These are phyloP conservation scores for Epinotia bilunana DNA, from an alignment of 2,888 invertebrate species.

Conservation along the genomic window DNA sequence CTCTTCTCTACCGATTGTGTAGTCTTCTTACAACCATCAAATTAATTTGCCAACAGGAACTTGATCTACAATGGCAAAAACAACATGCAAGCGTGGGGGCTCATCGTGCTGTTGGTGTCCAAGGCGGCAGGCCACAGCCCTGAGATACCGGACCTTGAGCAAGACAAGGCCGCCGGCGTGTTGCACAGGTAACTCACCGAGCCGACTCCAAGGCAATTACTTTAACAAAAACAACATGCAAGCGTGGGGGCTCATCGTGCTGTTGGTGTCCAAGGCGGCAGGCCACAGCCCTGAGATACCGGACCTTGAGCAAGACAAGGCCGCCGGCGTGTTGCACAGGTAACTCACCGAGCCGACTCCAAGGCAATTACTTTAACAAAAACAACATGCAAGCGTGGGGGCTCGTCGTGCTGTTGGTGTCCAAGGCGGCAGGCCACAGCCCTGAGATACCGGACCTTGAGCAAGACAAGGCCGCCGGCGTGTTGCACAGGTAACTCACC, in stretches of 20 bases:
- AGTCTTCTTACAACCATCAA: background rate
- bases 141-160: slow-evolving; percentile 92
- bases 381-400: slow-evolving; percentile 98
- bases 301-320: slow-evolving; percentile 93
- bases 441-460: slow-evolving; percentile 92
- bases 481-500: slow-evolving; percentile 87
- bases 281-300: slow-evolving; percentile 92
- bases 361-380: slow-evolving; percentile 84
- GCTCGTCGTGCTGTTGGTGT: slow-evolving; percentile 94
- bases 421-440: slow-evolving; percentile 95
- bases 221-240: slow-evolving; percentile 97
- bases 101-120: slow-evolving; percentile 95
- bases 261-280: slow-evolving; percentile 96
- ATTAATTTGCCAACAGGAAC: slow-evolving; percentile 83
- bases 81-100: slow-evolving; percentile 97
- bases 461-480: slow-evolving; percentile 93
- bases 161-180: slow-evolving; percentile 94
- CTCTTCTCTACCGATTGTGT: no score
- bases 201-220: no score
- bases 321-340: slow-evolving; percentile 93
- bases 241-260: slow-evolving; percentile 96
- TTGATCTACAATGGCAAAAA: slow-evolving; percentile 96
- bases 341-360: slow-evolving; percentile 52
- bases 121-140: slow-evolving; percentile 95
- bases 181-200: slow-evolving; percentile 86